Conservation (phyloP, 1,140 invertebrate genomes). For the Solen grandis region DNA sequence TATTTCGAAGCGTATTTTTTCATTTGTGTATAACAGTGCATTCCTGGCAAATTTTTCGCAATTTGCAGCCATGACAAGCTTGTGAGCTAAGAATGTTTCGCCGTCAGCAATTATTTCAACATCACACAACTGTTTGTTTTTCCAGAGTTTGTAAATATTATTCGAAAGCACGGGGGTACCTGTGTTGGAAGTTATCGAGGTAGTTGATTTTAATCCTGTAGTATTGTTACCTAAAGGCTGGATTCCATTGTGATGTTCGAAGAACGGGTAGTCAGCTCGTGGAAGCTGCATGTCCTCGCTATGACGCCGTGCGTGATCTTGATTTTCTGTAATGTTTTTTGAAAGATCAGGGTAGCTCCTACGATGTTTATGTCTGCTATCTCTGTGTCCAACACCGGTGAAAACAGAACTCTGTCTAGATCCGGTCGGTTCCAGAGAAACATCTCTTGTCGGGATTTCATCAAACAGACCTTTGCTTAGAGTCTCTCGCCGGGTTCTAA, state of each 20-base stretch:
- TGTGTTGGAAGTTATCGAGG: not conserved
- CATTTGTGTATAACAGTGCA: not conserved
- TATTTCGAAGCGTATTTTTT: slow-evolving; percentile 11
- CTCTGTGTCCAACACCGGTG: no score
- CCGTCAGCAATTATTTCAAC: slow-evolving; percentile 16
- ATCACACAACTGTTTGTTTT: slow-evolving; percentile 36
- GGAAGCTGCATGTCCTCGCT: slow-evolving; percentile 8
- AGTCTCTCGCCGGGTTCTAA: slow-evolving; percentile 32
- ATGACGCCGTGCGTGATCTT: not conserved
- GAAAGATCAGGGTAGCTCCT: not conserved
- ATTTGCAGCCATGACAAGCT: slow-evolving; percentile 30
- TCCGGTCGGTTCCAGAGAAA: not conserved
- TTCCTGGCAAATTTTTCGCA: slow-evolving; percentile 16
- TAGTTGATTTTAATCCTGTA: not conserved
- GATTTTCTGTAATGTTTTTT: not conserved
- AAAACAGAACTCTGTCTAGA: not conserved
- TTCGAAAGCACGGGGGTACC: not conserved
- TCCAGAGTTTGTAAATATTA: slow-evolving; percentile 48
- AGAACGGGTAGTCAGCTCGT: not conserved
- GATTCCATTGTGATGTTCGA: not conserved
- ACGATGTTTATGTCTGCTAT: no score
- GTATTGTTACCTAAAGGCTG: no score
- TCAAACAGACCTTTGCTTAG: not conserved
- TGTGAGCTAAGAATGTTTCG: slow-evolving; percentile 23
- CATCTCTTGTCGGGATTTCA: slow-evolving; percentile 48